Base-by-base conservation (phyloP, 2,797 vertebrate species). In the Phyllotis vaccarum region DNA sequence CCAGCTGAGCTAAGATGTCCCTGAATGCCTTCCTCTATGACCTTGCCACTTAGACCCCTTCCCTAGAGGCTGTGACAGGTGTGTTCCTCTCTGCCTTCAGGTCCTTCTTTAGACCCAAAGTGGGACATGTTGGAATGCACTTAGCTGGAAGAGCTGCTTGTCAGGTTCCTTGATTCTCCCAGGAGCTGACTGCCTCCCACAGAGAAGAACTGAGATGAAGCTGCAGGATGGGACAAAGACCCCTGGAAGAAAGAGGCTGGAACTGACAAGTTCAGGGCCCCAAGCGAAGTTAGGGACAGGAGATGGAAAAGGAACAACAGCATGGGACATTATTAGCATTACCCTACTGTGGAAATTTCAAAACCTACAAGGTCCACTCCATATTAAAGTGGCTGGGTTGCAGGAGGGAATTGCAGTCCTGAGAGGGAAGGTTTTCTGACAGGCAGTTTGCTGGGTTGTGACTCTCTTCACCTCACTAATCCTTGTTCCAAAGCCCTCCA, bases 401-500 rank as follows among this genome's bases (percentile, higher is more conserved):
- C 7, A 6, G 29, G 21, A 27, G 1, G 22, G 3, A 21, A 43
- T 21, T 1, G 5, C 9, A 40, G 19, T 24, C 11, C 0, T 56
- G 49, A 27, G 54, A 22, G 34, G 46, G 52, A 8, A 46, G 58
- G 40, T 2, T 79, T 75, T 54, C 14, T 13, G 2, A 60, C 12
- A 29, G 89, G 31, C 52, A 40, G 24, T 14, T 29, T 52, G 13
- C 34, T 54, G 43, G 58, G 49, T n/a, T 95, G 54, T 49, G 40
- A 40, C n/a, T 31, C 43, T 60, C 37, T 68, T 92, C 64, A 80
- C 54, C 46, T 22, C 21, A 4, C 22, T 14, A 6, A 34, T 49
- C 40, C 29, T 64, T 78, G 19, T 94, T 83, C 95, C 60, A 5
- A 91, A 95, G 96, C 34, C 12, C 81, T 31, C 13, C 9, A 27